Evolutionary conservation across 2,113 vertebrate genomes (phyloP), one percentile per base, ranked within the genome.

Genomic region (Rutilus rutilus): DNA sequence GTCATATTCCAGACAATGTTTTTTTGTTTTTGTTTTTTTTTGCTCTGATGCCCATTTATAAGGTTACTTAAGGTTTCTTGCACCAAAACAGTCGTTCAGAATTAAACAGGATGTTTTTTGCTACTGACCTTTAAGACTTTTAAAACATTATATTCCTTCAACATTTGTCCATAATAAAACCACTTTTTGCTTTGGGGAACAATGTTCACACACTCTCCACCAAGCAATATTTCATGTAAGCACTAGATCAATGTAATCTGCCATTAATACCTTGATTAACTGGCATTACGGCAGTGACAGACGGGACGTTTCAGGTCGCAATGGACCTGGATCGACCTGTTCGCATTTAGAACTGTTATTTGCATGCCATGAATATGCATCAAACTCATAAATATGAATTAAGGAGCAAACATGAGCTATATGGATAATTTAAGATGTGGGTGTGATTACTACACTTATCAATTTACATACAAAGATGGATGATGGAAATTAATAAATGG

Each of bases 381-480:
- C 36, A 64, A 6, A 23, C 21, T 80, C 14, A 80, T 80, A 23
- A 80, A 80, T 80, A 80, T 80, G 14, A 62, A 64, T 64, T 21
- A 80, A 1, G 4, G 60, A 21, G n/a, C 78, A 47, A 39, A 60
- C 77, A 62, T 42, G 33, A 5, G 21, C 78, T 80, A 80, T 80
- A 64, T 47, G 78, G 39, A n/a, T 14, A 80, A 64, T 80, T 64
- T 64, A 47, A 47, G 59, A 64, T 30, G 25, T 45, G 57, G n/a
- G n/a, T 64, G 59, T 47, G 39, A 80, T 64, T 39, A 62, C 21
- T 2, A 39, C 78, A 47, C n/a, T 64, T 64, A 80, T 64, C 78
- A 80, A 80, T 80, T 80, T 64, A 45, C 59, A 80, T 47, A 64
- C 45, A 80, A 80, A 80, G 78, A 64, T 64, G 15, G 59, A 80